A percentile compares a stretch with the other conserved stretches of the same genome.
These are phyloP conservation scores for Gadopsis bispinosus DNA, from an alignment of 2,797 vertebrate species.

Conservation along the genomic window DNA sequence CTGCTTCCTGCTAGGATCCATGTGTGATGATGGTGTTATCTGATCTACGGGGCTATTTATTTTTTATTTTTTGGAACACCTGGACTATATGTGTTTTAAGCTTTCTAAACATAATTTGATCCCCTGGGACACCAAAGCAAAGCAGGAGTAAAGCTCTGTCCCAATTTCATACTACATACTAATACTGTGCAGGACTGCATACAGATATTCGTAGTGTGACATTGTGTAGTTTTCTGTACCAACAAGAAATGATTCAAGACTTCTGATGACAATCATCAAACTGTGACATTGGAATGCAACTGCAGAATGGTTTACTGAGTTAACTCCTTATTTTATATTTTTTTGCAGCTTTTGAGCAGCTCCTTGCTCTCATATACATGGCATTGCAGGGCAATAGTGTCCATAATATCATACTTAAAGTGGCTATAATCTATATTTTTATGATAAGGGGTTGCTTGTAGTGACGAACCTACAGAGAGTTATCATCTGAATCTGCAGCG, in stretches of 20 bases:
- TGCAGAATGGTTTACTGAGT: neutral
- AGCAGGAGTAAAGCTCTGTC: neutral
- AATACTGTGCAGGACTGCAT: neutral
- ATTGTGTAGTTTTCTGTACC: neutral
- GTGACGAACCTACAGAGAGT: neutral
- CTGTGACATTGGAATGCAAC: neutral
- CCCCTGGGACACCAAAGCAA: neutral
- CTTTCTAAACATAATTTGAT: slow-evolving; percentile 13
- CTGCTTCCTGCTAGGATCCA: slow-evolving; percentile 42
- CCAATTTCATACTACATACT: neutral
- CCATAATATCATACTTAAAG: neutral
- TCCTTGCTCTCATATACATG: too few relatives aligned
- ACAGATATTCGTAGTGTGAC: neutral
- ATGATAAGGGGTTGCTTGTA: neutral
- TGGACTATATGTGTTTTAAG: slow-evolving; percentile 14
- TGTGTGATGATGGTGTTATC: slow-evolving; percentile 28
- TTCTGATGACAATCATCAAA: neutral
- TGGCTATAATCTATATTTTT: too few relatives aligned
- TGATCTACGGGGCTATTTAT: slow-evolving; percentile 16
- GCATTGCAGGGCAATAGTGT: neutral
- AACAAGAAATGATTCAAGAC: neutral
- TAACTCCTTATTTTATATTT: neutral
- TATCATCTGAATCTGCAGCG: neutral
- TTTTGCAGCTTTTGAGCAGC: neutral
- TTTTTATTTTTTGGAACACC: slow-evolving; percentile 18